These are phyloP conservation scores for Epistrophe eligans DNA, from an alignment of 2,888 invertebrate species.

Conservation along the genomic window DNA sequence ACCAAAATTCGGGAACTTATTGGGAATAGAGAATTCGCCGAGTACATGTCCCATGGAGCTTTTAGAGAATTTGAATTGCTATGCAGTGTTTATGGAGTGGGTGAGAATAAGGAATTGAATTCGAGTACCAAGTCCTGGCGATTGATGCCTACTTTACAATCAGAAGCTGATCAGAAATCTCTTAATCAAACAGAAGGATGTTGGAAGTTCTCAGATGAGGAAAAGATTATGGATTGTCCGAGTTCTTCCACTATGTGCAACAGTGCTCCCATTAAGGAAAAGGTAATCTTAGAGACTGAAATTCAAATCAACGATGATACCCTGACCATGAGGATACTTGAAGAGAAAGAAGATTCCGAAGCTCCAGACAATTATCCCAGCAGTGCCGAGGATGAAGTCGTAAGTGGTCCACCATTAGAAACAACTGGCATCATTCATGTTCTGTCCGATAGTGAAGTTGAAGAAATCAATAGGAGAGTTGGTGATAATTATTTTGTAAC, in stretches of 20 bases:
- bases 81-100: constrained; percentile 86
- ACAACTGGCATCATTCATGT: constrained; percentile 85
- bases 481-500: constrained; percentile 69
- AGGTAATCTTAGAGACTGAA: constrained; percentile 92
- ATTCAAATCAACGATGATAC: constrained; percentile 92
- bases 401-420: constrained; percentile 83
- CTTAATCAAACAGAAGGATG: constrained; percentile 65
- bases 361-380: constrained; percentile 77
- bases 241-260: constrained; percentile 41
- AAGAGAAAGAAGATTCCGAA: constrained; percentile 83
- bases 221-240: constrained; percentile 75
- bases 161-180: constrained; percentile 47
- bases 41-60: constrained; percentile 85
- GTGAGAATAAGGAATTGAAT: constrained; percentile 65
- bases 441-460: constrained; percentile 87
- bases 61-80: constrained; percentile 86
- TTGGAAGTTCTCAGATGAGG: constrained; percentile 78
- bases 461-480: constrained; percentile 83
- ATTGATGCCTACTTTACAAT: constrained; percentile 66
- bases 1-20: constrained; percentile 89
- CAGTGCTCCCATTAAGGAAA: constrained; percentile 84
- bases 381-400: constrained; percentile 78
- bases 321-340: constrained; percentile 93
- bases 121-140: constrained; percentile 62
- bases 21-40: constrained; percentile 88